Base-by-base conservation (phyloP, 2,797 vertebrate species). In the Thalassophryne amazonica region DNA sequence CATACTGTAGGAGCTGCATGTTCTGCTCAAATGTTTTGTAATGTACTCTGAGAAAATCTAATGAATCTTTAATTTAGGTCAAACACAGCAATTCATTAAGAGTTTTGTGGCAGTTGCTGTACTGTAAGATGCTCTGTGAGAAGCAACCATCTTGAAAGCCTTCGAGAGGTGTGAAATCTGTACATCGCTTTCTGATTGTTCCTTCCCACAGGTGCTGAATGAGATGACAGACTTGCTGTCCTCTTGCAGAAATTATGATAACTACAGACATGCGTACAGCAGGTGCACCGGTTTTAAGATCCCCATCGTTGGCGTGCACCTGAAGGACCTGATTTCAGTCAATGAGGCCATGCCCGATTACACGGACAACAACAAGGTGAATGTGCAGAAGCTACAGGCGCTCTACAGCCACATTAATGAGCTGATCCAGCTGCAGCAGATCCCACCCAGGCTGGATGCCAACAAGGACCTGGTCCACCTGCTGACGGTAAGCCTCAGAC, bases 201-300 rank as follows among this genome's bases (percentile, higher is more conserved):
- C 32, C 5, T 41, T 68, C 56, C 42, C 20, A 7, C 70, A 98
- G 95, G 92, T 93, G 32, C 89, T 98, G 66, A 93, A 92, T 37
- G 96, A 98, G 87, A 95, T 98, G 95, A 98, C 95, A 0, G 95
- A 98, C 78, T 86, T 98, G 52, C 91, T 98, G 56, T 95, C 95
- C 2, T 97, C 95, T 32, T 95, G 90, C 66, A 90, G 94, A 78
- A 98, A 98, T 76, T 98, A 94, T 15, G 94, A 97, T 83, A 96
- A 92, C 83, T 98, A 98, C 52, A 88, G 96, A 33, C 93, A 94
- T 56, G 91, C 92, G 38, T 97, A 94, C 25, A 92, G 86, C 0
- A 92, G 83, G 62, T 95, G 93, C 57, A 86, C 84, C 27, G 92
- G 91, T 60, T 97, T 96, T 76, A 97, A 97, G 87, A 96, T 98